Base-by-base conservation (phyloP, 2,113 vertebrate genomes). In the Percopsis transmontana region DNA sequence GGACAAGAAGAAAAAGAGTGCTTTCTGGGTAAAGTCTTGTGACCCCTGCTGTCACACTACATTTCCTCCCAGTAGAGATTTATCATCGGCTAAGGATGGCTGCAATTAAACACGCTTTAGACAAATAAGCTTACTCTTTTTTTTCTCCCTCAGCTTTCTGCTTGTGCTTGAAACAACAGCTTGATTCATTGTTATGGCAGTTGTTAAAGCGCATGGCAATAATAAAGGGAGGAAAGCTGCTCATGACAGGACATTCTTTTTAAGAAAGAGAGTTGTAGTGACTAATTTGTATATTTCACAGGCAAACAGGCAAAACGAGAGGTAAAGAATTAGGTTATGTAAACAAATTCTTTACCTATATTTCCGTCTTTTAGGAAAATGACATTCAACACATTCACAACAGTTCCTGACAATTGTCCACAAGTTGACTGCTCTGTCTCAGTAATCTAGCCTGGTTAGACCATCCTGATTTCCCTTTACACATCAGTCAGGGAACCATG, bases 11-110 rank as follows among this genome's bases (percentile, higher is more conserved):
- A 45, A 23, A 58, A 67, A 58, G 44, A 58, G 40, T 23, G 42
- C 24, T 47, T 33, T 39, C 14, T 39, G 64, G 24, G 55, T 47
- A 20, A 57, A 8, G 13, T 18, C 45, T 90, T 89, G 91, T 91
- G 91, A 90, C 92, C 92, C 85, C 88, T 79, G 87, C 47, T 51
- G 60, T 62, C 88, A 90, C 89, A 91, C 89, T 77, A 58, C 78
- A 58, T 58, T 65, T 62, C 77, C 62, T 72, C 68, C 82, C 84
- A 56, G 77, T 54, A 33, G 27, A 33, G 5, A 79, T 71, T 72
- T 16, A 16, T 58, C 66, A 66, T 21, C 24, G 39, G 24, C 27
- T 48, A 3, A 57, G 58, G 48, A 50, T 27, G 62, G 54, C 66
- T 79, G 70, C 21, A 69, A 54, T 58, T 33, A 63, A 52, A 58